Percentiles rank a stretch among this genome's conserved stretches.
Evolutionary conservation across 1,140 invertebrate species (phyloP).

Genomic region (Drosophila seguyi): DNA sequence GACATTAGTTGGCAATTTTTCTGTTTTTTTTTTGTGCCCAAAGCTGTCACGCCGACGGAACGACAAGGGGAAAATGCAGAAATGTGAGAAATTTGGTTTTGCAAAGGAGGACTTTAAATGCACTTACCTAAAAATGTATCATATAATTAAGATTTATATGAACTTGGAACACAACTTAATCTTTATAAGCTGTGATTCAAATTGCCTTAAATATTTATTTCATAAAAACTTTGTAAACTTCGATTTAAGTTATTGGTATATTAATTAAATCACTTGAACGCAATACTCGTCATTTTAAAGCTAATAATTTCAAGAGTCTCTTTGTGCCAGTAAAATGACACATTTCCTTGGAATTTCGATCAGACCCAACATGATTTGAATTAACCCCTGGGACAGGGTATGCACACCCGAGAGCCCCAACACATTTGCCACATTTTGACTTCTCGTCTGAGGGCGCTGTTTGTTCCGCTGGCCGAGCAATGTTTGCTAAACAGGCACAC

Average conservation of each 20-base stretch:
- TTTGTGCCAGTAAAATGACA: neutral
- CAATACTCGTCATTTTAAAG: neutral
- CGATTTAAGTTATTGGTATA: too few species aligned
- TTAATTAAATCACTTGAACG: too few species aligned
- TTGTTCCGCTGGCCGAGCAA: conserved; percentile 41
- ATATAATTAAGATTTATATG: too few species aligned
- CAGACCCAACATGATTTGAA: neutral
- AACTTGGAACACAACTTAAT: too few species aligned
- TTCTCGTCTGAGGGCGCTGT: conserved; percentile 69
- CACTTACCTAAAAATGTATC: neutral
- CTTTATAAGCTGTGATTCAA: too few species aligned
- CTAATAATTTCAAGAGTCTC: neutral
- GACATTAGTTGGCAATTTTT: conserved; percentile 70
- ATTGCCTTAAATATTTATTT: too few species aligned
- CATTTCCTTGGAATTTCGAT: neutral
- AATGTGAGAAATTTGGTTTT: neutral
- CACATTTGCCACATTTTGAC: conserved; percentile 73
- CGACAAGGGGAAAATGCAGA: conserved; percentile 27
- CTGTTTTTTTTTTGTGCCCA: conserved; percentile 53
- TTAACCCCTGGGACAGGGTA: neutral
- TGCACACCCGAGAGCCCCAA: conserved; percentile 40
- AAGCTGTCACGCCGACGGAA: conserved; percentile 71
- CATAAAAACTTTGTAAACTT: too few species aligned
- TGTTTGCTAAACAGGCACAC: conserved; percentile 81
- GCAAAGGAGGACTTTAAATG: neutral